Base-by-base conservation (phyloP, 2,797 vertebrate genomes). In the Danio albolineatus region DNA sequence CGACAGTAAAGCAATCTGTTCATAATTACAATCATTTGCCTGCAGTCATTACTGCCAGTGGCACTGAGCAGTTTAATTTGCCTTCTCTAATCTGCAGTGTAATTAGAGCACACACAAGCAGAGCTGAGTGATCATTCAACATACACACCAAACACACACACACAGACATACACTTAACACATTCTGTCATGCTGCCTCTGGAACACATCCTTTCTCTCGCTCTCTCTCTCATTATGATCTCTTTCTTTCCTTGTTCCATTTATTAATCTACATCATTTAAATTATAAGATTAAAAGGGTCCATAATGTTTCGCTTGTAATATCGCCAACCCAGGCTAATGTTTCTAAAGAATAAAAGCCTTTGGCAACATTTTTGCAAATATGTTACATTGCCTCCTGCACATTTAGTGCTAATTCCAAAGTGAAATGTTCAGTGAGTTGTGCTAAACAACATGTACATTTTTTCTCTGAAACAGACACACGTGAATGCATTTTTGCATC, bases 1-100 rank as follows among this genome's bases (percentile, higher is more conserved):
- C 92, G 88, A 93, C 93, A 93, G 93, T 93, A 92, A 94, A 93
- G 92, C 93, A 95, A 94, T 95, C 94, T 94, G 93, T 94, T 94
- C 92, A 94, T 94, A 95, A 94, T 95, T 94, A 95, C 94, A 95
- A 95, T 94, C 93, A 94, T 95, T 95, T 94, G 94, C 94, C 94
- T 91, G 92, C 93, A 94, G 93, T 93, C 94, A 94, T 94, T 94
- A 94, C 93, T 94, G 94, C 94, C 92, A 94, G 93, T 92, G 92
- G 92, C 94, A 94, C 91, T 90, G 93, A 93, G 93, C 92, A 85
- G 92, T 94, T 95, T 93, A 93, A 94, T 94, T 93, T 94, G 91
- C 93, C 91, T 86, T 89, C 93, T 94, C 91, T 94, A 95, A 94
- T 94, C 93, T 92, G 90, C 91, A 92, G 93, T 93, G 94, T 95